phyloP scores from a whole-genome alignment of 37 sponge, comb jelly and placozoan species.

The Aplysina aerophoba region DNA sequence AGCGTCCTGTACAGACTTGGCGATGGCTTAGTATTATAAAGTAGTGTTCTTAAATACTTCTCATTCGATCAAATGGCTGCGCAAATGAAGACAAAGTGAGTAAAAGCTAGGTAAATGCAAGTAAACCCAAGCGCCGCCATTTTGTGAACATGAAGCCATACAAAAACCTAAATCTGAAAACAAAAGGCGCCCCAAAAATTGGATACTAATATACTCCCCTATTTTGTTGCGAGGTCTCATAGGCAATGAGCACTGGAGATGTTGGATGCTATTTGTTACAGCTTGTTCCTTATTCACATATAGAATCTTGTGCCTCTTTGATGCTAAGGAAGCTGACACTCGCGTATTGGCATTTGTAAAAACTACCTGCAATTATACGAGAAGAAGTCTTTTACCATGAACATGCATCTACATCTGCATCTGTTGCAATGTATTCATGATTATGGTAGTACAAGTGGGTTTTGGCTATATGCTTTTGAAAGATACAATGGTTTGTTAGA shows the following conservation, averaged over 20 bases:
- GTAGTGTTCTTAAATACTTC: too few species aligned
- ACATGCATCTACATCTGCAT: constrained; percentile 62
- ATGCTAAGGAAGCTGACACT: constrained; percentile 37
- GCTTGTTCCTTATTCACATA: constrained; percentile 7
- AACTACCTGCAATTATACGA: constrained; percentile 43
- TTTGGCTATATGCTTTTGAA: constrained; percentile 61
- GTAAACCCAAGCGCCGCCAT: too few species aligned
- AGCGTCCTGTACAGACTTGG: too few species aligned
- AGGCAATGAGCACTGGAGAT: constrained; percentile 1
- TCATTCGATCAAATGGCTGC: too few species aligned
- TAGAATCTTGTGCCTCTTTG: constrained; percentile 16
- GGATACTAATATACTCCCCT: constrained; percentile 34
- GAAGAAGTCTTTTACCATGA: constrained; percentile 27
- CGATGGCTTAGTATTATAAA: too few species aligned
- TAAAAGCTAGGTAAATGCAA: too few species aligned
- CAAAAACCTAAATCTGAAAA: too few species aligned
- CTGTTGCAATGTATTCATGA: constrained; percentile 49
- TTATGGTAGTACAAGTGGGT: constrained; percentile 58
- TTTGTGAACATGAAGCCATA: too few species aligned
- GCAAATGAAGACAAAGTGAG: too few species aligned
- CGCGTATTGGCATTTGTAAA: constrained; percentile 30
- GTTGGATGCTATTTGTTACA: constrained; percentile 46
- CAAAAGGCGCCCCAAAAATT: too few species aligned
- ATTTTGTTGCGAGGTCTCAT: constrained; percentile 23
- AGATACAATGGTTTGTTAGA: constrained; percentile 61